Conservation (phyloP, 1,140 invertebrate species). For the Uloborus diversus region DNA sequence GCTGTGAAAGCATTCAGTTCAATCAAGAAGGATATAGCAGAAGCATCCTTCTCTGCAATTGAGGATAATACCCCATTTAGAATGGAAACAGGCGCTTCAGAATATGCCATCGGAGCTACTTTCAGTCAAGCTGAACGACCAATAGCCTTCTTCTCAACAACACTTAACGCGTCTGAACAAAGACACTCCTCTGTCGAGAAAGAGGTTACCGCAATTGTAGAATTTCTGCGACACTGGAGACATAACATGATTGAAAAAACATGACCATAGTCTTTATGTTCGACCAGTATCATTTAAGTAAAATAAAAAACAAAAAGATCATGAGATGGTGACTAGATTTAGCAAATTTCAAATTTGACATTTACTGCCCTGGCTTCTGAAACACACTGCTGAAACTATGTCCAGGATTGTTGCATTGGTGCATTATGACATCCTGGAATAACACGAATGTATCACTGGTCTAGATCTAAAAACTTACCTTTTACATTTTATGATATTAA, state of each 20-base stretch:
- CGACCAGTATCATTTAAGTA: conserved; percentile 48
- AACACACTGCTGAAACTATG: conserved; percentile 1
- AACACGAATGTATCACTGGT: conserved; percentile 58
- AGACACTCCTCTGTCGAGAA: conserved; percentile 56
- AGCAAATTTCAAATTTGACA: conserved; percentile 2
- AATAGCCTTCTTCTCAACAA: conserved; percentile 54
- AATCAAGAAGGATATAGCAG: conserved; percentile 45
- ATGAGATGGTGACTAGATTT: conserved; percentile 8
- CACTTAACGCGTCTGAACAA: conserved; percentile 37
- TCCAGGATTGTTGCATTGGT: conserved; percentile 30
- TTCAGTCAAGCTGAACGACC: conserved; percentile 15
- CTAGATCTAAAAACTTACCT: conserved; percentile 56
- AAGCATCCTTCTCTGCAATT: neutral
- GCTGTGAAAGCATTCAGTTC: conserved; percentile 40
- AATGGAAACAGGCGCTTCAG: conserved; percentile 44
- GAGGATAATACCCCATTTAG: neutral
- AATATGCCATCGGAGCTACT: conserved; percentile 43
- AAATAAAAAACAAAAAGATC: conserved; percentile 61
- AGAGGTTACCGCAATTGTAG: conserved; percentile 57
- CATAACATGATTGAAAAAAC: conserved; percentile 56
- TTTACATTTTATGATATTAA: conserved; percentile 54
- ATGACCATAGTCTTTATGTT: conserved; percentile 59
- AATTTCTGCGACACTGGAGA: conserved; percentile 53
- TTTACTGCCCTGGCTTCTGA: neutral
- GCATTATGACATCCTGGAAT: conserved; percentile 59